Evolutionary conservation across 2,113 vertebrate genomes (phyloP).

Genomic region (Barnardius zonarius): DNA sequence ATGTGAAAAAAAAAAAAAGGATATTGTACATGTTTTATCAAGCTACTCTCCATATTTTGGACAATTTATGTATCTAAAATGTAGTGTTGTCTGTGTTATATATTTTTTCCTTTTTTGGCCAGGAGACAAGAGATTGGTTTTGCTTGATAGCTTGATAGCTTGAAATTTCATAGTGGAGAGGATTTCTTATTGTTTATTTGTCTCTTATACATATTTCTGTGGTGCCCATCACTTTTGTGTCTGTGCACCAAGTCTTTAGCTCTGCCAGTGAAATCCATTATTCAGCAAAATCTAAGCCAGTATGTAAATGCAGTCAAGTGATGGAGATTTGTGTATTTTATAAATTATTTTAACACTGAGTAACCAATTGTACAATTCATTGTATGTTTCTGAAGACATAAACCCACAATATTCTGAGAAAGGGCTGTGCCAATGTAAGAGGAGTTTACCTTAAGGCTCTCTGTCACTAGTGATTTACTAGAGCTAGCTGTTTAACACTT

Average conservation of each 20-base stretch:
- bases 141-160: slow-evolving; percentile 77
- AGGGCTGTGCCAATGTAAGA: slow-evolving; percentile 69
- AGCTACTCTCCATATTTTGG: slow-evolving; percentile 77
- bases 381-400: slow-evolving; percentile 70
- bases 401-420: slow-evolving; percentile 58
- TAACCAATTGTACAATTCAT: slow-evolving; percentile 70
- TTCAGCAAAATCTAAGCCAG: slow-evolving; percentile 64
- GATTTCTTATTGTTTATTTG: slow-evolving; percentile 67
- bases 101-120: slow-evolving; percentile 60
- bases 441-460: slow-evolving; percentile 72
- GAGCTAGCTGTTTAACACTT: slow-evolving; percentile 76
- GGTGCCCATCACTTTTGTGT: slow-evolving; percentile 45
- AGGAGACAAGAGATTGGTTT: slow-evolving; percentile 75
- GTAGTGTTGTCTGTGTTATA: slow-evolving; percentile 81
- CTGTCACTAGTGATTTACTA: slow-evolving; percentile 77
- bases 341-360: slow-evolving; percentile 68
- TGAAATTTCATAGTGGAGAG: slow-evolving; percentile 73
- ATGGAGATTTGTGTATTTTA: slow-evolving; percentile 68
- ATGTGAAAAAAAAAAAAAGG: slow-evolving; percentile 22
- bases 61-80: slow-evolving; percentile 82
- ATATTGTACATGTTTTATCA: slow-evolving; percentile 69
- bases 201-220: slow-evolving; percentile 34
- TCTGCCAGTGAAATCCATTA: slow-evolving; percentile 63
- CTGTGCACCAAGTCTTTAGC: slow-evolving; percentile 61
- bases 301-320: slow-evolving; percentile 68